Base-by-base conservation (phyloP, 2,888 invertebrate species). In the Doris montereyensis region DNA sequence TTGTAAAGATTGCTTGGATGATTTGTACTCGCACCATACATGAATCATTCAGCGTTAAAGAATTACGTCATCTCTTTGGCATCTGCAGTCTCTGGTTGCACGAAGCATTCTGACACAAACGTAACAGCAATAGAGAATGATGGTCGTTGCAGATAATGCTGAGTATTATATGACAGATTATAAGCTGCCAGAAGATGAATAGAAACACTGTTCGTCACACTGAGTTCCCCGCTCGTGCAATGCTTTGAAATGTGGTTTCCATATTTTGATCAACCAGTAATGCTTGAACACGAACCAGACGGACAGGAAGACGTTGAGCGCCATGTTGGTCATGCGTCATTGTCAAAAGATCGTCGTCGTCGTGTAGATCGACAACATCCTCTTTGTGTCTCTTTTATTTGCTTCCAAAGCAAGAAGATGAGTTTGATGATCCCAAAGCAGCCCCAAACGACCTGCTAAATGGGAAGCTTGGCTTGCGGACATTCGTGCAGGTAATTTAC, bases 361-460 rank as follows among this genome's bases (percentile, higher is more conserved):
- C 87, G 57, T 87, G 87, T 21, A 85, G 85, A 68, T 87, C 86
- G 68, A 89, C 88, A 41, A 87, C 84, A 52, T 87, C 88, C 72
- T 88, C 89, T 82, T 92, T 91, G 85, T 91, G 92, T 32, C 93
- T 93, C n/a, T 2, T 94, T 91, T 71, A 93, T 93, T 91, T 95
- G 95, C 10, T 93, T 92, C 94, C 95, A 94, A 78, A 94, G 93
- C 90, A 95, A 94, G 28, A 90, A 86, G 24, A 87, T 76, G 26
- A 90, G 82, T 82, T 95, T 95, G 1, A 94, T 92, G 21, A 94
- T 93, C 0, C 96, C 96, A 13, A 95, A 93, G 10, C 94, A 94
- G 0, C 96, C 96, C 0, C 96, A 96, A n/a, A 96, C 95, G 79
- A 96, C 94, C 94, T 96, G 95, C 92, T 96, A 96, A 32, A 95